Evolutionary conservation across 2,113 vertebrate genomes (phyloP).

Genomic region (Oreochromis spilurus): DNA sequence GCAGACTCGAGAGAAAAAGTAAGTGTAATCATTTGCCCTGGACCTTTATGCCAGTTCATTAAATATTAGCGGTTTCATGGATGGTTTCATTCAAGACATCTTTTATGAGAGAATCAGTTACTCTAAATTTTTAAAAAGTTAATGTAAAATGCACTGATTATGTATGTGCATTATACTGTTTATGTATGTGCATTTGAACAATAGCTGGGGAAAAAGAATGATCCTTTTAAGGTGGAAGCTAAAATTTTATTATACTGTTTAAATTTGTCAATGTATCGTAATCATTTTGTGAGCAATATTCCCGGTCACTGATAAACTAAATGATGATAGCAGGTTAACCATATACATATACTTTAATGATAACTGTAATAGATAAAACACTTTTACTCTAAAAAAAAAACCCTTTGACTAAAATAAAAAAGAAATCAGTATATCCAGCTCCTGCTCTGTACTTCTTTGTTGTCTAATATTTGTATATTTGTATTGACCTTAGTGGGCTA

Average conservation of each 20-base stretch:
- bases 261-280: background rate
- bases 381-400: background rate
- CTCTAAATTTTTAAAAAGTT: background rate
- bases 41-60: background rate
- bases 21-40: background rate
- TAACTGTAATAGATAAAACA: background rate
- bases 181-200: slow-evolving; percentile 8
- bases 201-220: background rate
- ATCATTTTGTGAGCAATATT: background rate
- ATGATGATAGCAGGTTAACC: background rate
- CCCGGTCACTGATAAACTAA: background rate
- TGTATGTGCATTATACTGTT: slow-evolving; percentile 10
- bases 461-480: background rate
- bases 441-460: background rate
- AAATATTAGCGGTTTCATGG: background rate
- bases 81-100: background rate
- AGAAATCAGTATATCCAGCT: background rate
- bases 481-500: background rate
- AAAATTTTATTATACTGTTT: background rate
- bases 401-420: background rate
- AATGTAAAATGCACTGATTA: slow-evolving; percentile 21
- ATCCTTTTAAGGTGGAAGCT: background rate
- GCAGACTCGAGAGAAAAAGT: background rate
- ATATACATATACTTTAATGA: background rate
- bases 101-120: background rate